Percentiles rank a stretch among this genome's conserved stretches.
Conservation (phyloP, 2,113 vertebrate genomes). For the Plestiodon gilberti region DNA sequence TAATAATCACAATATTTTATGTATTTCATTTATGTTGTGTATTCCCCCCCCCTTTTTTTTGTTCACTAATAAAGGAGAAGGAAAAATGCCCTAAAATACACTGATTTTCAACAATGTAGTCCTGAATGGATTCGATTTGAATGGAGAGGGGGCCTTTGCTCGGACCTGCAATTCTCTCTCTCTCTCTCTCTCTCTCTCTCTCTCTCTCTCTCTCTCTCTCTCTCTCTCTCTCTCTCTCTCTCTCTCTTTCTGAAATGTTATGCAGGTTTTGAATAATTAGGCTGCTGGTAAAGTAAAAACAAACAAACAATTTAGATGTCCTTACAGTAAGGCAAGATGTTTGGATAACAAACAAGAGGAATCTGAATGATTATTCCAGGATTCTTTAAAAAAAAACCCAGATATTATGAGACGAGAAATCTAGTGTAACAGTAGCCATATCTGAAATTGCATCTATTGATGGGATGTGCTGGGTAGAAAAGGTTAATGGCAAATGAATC, state of each 20-base stretch:
- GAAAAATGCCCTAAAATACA: neutral
- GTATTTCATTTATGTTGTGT: no score
- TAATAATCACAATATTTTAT: no score
- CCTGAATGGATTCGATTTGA: neutral
- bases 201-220: no score
- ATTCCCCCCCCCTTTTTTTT: no score
- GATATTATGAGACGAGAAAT: neutral
- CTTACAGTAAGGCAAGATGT: neutral
- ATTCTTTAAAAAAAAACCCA: neutral
- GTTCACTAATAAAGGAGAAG: no score
- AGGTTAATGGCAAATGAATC: slow-evolving; percentile 15
- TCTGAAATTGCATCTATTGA: slow-evolving; percentile 33
- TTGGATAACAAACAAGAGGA: neutral
- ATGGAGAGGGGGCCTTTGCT: neutral
- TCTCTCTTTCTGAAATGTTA: neutral
- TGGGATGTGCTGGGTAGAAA: neutral
- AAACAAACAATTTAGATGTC: neutral
- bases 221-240: neutral
- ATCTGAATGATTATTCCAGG: neutral
- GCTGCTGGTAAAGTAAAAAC: neutral
- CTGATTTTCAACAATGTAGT: neutral
- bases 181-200: neutral
- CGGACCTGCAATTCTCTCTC: neutral
- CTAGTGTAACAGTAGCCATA: neutral
- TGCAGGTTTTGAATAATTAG: neutral